Conservation (phyloP, 2,888 invertebrate genomes). For the Drosophila setosimentum region DNA sequence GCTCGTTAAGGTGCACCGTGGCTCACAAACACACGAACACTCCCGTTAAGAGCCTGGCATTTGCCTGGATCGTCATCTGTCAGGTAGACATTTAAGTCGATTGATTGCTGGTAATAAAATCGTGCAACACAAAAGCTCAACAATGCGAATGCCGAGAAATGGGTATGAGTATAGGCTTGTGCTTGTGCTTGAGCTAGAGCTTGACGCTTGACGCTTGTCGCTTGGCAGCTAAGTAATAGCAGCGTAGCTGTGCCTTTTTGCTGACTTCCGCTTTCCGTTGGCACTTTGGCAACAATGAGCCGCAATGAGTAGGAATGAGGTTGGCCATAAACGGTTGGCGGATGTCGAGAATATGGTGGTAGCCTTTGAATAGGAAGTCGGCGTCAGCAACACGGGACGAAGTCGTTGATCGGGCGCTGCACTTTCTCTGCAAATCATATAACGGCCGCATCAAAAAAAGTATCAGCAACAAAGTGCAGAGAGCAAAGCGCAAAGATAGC, state of each 20-base stretch:
- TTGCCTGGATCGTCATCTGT: conserved; percentile 28
- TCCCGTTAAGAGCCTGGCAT: neutral
- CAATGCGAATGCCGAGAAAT: conserved; percentile 54
- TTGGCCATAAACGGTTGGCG: conserved; percentile 40
- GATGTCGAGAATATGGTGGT: conserved; percentile 51
- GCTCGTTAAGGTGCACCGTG: conserved; percentile 45
- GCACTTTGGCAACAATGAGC: conserved; percentile 66
- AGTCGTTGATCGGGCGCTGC: conserved; percentile 26
- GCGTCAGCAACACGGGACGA: neutral
- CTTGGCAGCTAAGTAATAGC: neutral
- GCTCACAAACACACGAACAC: neutral
- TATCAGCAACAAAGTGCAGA: neutral
- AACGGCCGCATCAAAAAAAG: conserved; percentile 38
- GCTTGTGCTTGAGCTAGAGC: neutral
- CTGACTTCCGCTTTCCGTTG: conserved; percentile 65
- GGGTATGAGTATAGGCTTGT: neutral
- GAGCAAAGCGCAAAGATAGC: neutral
- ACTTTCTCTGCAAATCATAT: conserved; percentile 68
- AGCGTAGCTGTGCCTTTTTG: conserved; percentile 18
- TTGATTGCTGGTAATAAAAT: conserved; percentile 78
- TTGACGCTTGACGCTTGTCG: neutral
- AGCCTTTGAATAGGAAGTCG: conserved; percentile 31
- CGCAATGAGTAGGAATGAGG: conserved; percentile 16
- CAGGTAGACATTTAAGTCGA: conserved; percentile 60
- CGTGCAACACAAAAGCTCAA: conserved; percentile 64